These are phyloP conservation scores for Rhingia rostrata DNA, from an alignment of 2,888 invertebrate species.

Conservation along the genomic window DNA sequence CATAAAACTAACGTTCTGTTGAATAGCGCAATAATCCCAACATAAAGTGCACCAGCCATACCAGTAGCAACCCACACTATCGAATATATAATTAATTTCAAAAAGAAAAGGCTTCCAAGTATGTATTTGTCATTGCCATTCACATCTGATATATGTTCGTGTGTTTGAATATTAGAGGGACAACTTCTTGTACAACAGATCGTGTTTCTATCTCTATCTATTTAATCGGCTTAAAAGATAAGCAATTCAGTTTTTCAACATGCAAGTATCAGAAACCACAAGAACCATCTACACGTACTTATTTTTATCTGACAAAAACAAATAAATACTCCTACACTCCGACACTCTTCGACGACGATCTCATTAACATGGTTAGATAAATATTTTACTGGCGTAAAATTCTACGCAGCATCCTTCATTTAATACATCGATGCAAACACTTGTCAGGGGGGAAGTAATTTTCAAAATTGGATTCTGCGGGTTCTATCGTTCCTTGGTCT, in stretches of 20 bases:
- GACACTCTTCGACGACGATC: constrained; percentile 49
- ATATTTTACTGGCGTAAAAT: constrained; percentile 62
- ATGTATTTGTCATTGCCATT: constrained; percentile 53
- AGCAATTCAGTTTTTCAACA: constrained; percentile 16
- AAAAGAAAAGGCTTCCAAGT: constrained; percentile 33
- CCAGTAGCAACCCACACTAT: constrained; percentile 1
- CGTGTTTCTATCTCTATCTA: constrained; percentile 39
- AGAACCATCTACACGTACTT: constrained; percentile 21
- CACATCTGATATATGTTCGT: constrained; percentile 38
- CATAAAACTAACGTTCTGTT: constrained; percentile 25
- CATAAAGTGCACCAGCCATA: constrained; percentile 25
- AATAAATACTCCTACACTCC: constrained; percentile 5
- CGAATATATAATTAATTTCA: constrained; percentile 55
- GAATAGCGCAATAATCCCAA: constrained; percentile 52
- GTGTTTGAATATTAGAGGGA: constrained; percentile 50
- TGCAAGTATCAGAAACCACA: neutral
- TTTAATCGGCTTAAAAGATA: constrained; percentile 67
- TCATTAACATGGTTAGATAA: constrained; percentile 61
- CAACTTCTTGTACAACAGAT: constrained; percentile 25
- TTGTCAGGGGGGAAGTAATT: constrained; percentile 38
- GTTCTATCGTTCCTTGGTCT: neutral
- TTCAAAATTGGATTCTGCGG: constrained; percentile 59
- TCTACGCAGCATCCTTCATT: constrained; percentile 33
- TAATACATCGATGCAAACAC: constrained; percentile 10
- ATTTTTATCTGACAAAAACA: constrained; percentile 3